Evolutionary conservation across 2,888 invertebrate species (phyloP), one percentile per base, ranked within the genome.

Genomic region (Smittia aterrima): DNA sequence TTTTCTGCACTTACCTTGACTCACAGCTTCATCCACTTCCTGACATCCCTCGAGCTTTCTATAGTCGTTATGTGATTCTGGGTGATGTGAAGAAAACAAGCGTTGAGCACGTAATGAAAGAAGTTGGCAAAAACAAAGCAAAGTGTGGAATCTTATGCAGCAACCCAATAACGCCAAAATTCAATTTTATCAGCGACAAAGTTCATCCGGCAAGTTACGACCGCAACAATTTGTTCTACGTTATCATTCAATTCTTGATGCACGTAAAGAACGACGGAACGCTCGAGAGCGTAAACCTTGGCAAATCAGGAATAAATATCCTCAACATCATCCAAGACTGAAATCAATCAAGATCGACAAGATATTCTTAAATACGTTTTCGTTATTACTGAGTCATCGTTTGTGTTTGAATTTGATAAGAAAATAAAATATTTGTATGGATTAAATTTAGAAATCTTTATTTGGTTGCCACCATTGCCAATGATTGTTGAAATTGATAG

Each of bases 221-320:
- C 71, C 88, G 95, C 79, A 93, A 94, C 84, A 96, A 95, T 84
- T 84, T 96, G 79, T 92, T 95, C 81, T 93, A 95, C 82, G 89
- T 93, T 70, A 86, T 96, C 76, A 86, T 96, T 78, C 87, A 95
- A 79, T 92, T 96, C 81, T 81, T 95, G 53, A 88, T 91, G 79
- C 87, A 89, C 78, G 89, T 93, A 76, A 91, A 90, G 78, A 89
- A 91, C 78, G 87, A 89, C 77, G 91, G 91, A 18, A 88, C 91
- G 86, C 82, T 93, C 54, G 92, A 92, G 80, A 87, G 90, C 79
- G 90, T 91, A 66, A 89, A 92, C 82, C 83, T 93, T 66, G 92
- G 92, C 64, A 86, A 87, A 80, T 90, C 91, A 70, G 93, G 93
- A 74, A 88, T 96, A 77, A 96, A 96, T 83, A 87, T 95, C 83